Evolutionary conservation across 2,888 invertebrate genomes (phyloP).

Genomic region (Phasia obesa): DNA sequence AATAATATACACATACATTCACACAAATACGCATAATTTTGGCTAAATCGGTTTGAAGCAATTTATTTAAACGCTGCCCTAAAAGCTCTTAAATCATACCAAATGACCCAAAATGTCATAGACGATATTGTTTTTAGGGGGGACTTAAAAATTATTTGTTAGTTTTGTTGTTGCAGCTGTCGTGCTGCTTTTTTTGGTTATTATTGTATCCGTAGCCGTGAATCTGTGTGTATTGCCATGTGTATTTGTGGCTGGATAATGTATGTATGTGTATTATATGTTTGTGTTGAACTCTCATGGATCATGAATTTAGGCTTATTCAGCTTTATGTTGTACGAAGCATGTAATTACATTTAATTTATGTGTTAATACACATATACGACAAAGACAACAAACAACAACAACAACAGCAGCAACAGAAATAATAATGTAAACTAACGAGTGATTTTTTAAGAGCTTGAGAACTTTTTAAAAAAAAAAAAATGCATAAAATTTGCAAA

Average conservation of each 20-base stretch:
- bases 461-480: too few species aligned
- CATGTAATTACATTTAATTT: slow-evolving; percentile 72
- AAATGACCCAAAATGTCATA: slow-evolving; percentile 66
- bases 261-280: too few species aligned
- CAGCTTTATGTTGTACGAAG: slow-evolving; percentile 63
- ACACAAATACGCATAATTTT: background rate
- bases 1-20: background rate
- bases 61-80: slow-evolving; percentile 66
- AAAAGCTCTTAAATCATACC: slow-evolving; percentile 67
- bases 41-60: slow-evolving; percentile 52
- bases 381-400: slow-evolving; percentile 19
- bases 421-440: too few species aligned
- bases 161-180: slow-evolving; percentile 5
- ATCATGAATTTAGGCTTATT: slow-evolving; percentile 63
- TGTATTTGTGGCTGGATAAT: background rate
- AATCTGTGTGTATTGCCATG: background rate
- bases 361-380: slow-evolving; percentile 68
- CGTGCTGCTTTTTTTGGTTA: slow-evolving; percentile 34
- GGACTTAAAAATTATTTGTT: slow-evolving; percentile 20
- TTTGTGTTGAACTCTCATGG: slow-evolving; percentile 59
- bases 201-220: background rate
- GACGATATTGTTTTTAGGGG: slow-evolving; percentile 64
- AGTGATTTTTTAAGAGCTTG: too few species aligned
- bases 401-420: slow-evolving; percentile 27
- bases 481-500: too few species aligned